Evolutionary conservation across 2,888 invertebrate genomes (phyloP).

Genomic region (Acrocyrtus sp.): DNA sequence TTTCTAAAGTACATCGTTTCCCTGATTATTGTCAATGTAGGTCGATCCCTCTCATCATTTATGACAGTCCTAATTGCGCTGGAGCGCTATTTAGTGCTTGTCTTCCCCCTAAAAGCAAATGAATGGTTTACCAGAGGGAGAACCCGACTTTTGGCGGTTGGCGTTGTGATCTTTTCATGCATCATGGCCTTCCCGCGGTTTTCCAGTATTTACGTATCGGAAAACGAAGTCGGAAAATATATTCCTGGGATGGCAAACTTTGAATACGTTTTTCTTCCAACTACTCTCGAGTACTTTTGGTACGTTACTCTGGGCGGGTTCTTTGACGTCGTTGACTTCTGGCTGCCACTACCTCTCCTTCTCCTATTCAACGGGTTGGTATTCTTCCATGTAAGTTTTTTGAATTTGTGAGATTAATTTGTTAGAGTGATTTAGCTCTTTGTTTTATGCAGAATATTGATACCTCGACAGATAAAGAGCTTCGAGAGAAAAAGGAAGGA

Average conservation of each 20-base stretch:
- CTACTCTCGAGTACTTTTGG: slow-evolving; percentile 21
- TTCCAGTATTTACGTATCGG: background rate
- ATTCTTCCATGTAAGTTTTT: slow-evolving; percentile 1
- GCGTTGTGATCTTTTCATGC: background rate
- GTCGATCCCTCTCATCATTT: slow-evolving; percentile 10
- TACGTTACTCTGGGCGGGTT: slow-evolving; percentile 11
- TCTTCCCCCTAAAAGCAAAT: background rate
- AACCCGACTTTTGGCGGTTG: background rate
- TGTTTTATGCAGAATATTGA: too few relatives aligned
- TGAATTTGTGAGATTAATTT: too few relatives aligned
- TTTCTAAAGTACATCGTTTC: too few relatives aligned
- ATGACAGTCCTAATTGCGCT: slow-evolving; percentile 6
- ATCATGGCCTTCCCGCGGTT: background rate
- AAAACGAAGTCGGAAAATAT: background rate
- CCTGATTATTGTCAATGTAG: too few relatives aligned
- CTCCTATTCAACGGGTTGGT: slow-evolving; percentile 21
- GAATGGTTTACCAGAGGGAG: background rate
- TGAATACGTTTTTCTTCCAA: slow-evolving; percentile 14
- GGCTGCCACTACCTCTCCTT: slow-evolving; percentile 29
- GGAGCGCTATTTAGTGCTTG: slow-evolving; percentile 6
- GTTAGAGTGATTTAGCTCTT: too few relatives aligned
- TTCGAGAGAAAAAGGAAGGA: background rate
- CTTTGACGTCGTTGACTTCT: slow-evolving; percentile 35
- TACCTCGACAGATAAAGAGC: background rate
- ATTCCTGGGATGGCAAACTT: background rate